A percentile compares a stretch with the other conserved stretches of the same genome.
phyloP scores from a whole-genome alignment of 1,140 invertebrate species.

The Drosophila pallidifrons region DNA sequence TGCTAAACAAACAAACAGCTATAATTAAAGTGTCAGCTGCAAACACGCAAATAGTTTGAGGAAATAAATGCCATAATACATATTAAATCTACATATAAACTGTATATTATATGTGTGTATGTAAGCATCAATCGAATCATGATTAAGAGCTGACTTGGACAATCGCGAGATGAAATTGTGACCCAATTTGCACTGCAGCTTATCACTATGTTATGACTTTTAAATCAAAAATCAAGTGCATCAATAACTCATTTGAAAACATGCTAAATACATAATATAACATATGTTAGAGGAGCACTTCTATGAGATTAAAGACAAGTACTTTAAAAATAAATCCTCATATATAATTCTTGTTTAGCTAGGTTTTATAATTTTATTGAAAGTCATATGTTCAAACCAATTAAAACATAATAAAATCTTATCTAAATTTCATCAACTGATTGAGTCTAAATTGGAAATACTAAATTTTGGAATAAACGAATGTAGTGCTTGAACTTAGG shows the following conservation, averaged over 20 bases:
- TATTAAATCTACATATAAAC: background rate
- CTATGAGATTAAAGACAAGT: no score
- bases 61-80: constrained; percentile 3
- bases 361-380: background rate
- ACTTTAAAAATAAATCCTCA: background rate
- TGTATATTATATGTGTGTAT: background rate
- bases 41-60: constrained; percentile 36
- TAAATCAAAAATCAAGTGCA: background rate
- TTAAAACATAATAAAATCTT: background rate
- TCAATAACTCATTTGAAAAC: background rate
- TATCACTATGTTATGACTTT: constrained; percentile 6
- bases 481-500: background rate
- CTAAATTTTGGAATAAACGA: background rate
- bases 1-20: constrained; percentile 17
- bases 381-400: background rate
- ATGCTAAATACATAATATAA: no score
- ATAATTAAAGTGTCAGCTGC: constrained; percentile 72
- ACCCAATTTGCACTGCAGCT: background rate
- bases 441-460: background rate
- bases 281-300: no score
- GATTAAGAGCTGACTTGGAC: background rate
- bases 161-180: constrained; percentile 1
- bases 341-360: background rate
- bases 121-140: background rate
- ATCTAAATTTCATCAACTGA: background rate